phyloP scores from a whole-genome alignment of 2,888 invertebrate species.

The Labia minor region DNA sequence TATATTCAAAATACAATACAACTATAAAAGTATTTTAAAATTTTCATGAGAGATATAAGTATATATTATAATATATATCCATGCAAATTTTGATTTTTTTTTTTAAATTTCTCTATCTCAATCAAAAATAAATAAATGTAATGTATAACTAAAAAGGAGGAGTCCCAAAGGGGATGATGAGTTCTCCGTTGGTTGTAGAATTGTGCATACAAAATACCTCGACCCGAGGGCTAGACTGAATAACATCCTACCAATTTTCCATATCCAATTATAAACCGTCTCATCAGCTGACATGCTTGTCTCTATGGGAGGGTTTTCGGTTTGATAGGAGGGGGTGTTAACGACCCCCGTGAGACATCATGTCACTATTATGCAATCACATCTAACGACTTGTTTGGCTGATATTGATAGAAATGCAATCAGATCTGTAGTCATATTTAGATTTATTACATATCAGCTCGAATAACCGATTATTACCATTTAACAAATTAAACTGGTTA shows the following conservation, averaged over 20 bases:
- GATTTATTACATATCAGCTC: slow-evolving; percentile 1
- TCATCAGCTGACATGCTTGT: background rate
- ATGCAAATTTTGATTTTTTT: no score
- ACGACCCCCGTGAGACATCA: slow-evolving; percentile 2
- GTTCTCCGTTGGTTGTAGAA: background rate
- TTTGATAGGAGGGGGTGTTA: background rate
- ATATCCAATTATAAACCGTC: slow-evolving; percentile 13
- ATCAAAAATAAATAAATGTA: no score
- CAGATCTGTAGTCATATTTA: background rate
- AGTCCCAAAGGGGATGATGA: background rate
- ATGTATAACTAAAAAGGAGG: no score
- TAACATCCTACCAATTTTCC: slow-evolving; percentile 4
- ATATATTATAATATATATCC: no score
- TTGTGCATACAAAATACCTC: slow-evolving; percentile 4
- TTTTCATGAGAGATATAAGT: no score
- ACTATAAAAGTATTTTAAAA: no score
- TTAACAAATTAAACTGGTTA: background rate
- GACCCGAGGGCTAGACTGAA: background rate
- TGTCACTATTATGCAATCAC: slow-evolving; percentile 13
- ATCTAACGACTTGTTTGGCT: slow-evolving; percentile 13
- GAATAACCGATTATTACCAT: slow-evolving; percentile 7
- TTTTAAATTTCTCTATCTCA: no score
- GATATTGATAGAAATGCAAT: slow-evolving; percentile 8
- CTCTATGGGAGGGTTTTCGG: background rate
- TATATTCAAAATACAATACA: no score